Conservation (phyloP, 2,797 vertebrate species). For the Meda fulgida region DNA sequence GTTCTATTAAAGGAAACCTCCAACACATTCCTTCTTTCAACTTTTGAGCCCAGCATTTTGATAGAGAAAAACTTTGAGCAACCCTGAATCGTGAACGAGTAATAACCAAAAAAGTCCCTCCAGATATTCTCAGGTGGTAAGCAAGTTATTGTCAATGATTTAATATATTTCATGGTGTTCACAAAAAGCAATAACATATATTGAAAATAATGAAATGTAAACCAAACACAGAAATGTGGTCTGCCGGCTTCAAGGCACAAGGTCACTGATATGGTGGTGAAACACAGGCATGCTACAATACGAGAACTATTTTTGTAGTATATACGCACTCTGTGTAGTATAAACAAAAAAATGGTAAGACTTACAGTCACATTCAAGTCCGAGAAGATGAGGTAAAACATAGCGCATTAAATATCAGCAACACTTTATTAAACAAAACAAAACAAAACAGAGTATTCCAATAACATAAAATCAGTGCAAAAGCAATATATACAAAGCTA, state of each 20-base stretch:
- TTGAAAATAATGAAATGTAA: slow-evolving; percentile 22
- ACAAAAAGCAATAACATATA: slow-evolving; percentile 15
- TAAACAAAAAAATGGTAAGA: neutral
- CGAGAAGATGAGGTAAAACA: too few relatives aligned
- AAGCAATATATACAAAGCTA: neutral
- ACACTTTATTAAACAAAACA: neutral
- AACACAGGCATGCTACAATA: neutral
- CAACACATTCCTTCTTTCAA: slow-evolving; percentile 45
- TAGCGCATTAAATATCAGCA: neutral
- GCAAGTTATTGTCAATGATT: slow-evolving; percentile 4
- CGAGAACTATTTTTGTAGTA: neutral
- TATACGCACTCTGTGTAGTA: neutral
- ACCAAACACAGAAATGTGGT: slow-evolving; percentile 5
- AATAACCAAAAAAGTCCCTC: slow-evolving; percentile 12
- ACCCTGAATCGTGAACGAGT: neutral
- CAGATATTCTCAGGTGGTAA: slow-evolving; percentile 7
- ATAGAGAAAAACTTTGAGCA: slow-evolving; percentile 27
- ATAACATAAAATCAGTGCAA: neutral
- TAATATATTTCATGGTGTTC: neutral
- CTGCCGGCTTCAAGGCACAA: neutral
- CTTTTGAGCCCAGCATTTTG: slow-evolving; percentile 43
- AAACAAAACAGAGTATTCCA: neutral
- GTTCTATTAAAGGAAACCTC: slow-evolving; percentile 56
- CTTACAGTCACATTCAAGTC: neutral
- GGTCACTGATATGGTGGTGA: neutral